These are phyloP conservation scores for Eueides isabella DNA, from an alignment of 1,140 invertebrate species.

Conservation along the genomic window DNA sequence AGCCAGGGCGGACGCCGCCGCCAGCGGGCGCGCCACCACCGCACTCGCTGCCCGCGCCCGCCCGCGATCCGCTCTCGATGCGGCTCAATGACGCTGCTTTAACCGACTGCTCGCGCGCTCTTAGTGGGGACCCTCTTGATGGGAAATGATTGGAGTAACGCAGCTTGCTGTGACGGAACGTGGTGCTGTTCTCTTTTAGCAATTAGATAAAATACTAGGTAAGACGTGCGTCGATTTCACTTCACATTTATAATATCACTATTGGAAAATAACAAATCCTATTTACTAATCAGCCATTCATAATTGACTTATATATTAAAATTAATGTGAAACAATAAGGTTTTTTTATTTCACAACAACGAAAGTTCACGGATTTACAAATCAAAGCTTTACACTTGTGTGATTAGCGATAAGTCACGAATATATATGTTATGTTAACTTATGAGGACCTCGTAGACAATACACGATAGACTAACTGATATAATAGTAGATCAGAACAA, in stretches of 20 bases:
- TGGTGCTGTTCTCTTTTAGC: constrained; percentile 53
- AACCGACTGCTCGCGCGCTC: constrained; percentile 59
- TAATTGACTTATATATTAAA: constrained; percentile 1
- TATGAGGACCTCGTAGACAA: neutral
- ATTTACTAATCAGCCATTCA: constrained; percentile 7
- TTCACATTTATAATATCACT: constrained; percentile 27
- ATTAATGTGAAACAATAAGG: neutral
- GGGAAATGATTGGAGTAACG: constrained; percentile 70
- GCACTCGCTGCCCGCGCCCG: constrained; percentile 63
- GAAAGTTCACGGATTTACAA: constrained; percentile 11
- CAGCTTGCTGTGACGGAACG: constrained; percentile 77
- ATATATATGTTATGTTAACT: neutral
- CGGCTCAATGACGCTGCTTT: constrained; percentile 73
- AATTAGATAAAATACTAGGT: neutral
- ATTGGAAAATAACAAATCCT: neutral
- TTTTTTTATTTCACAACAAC: constrained; percentile 16
- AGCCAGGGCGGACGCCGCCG: constrained; percentile 69
- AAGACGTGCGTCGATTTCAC: constrained; percentile 6
- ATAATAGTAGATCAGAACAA: constrained; percentile 12
- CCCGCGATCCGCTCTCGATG: constrained; percentile 60
- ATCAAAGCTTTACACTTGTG: constrained; percentile 22
- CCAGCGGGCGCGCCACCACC: constrained; percentile 64
- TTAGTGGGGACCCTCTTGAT: constrained; percentile 60
- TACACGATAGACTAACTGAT: constrained; percentile 14
- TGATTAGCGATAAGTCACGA: constrained; percentile 15